Evolutionary conservation across 2,797 vertebrate species (phyloP).

Genomic region (Helicolenus hilgendorfi): DNA sequence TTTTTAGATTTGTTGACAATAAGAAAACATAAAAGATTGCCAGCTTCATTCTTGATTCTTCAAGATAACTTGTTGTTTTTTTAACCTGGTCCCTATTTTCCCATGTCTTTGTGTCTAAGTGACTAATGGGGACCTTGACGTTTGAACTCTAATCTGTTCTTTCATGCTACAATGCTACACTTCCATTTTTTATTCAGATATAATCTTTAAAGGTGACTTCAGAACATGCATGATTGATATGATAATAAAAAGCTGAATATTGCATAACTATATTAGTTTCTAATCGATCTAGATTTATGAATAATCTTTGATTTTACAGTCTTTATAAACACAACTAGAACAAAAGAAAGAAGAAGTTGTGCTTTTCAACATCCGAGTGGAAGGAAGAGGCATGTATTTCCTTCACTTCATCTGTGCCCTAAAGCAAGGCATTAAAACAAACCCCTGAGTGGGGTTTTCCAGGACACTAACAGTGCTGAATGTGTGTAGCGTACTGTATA

Average conservation of each 20-base stretch:
- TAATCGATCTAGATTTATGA: background rate
- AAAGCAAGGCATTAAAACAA: conserved; percentile 20
- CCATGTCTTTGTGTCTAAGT: too few relatives aligned
- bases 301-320: background rate
- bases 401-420: background rate
- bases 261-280: background rate
- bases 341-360: background rate
- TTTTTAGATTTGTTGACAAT: too few relatives aligned
- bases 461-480: background rate
- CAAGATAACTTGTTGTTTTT: too few relatives aligned
- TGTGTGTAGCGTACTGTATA: background rate
- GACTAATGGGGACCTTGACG: too few relatives aligned
- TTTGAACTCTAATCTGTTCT: too few relatives aligned
- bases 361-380: background rate
- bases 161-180: too few relatives aligned
- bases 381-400: background rate
- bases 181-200: background rate
- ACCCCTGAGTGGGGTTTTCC: background rate
- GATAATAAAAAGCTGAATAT: background rate
- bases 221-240: background rate
- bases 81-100: too few relatives aligned
- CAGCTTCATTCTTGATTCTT: too few relatives aligned
- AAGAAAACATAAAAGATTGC: too few relatives aligned
- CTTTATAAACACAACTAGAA: background rate
- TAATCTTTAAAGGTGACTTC: background rate